A percentile compares a stretch with the other conserved stretches of the same genome.
Conservation (phyloP, 2,797 vertebrate species). For the Leptatherina wallacei region DNA sequence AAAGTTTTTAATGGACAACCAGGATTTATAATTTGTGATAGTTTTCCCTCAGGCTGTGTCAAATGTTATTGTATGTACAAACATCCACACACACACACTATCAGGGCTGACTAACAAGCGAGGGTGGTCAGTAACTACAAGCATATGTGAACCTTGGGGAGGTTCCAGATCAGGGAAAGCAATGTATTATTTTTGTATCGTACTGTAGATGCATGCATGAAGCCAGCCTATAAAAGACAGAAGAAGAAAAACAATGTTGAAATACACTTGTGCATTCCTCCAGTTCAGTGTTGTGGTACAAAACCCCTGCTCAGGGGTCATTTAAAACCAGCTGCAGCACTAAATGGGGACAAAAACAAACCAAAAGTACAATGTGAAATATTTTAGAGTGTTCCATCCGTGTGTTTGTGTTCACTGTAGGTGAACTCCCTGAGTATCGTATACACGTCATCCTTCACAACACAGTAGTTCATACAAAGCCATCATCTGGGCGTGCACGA, state of each 20-base stretch:
- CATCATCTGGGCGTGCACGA: neutral
- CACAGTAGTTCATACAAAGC: neutral
- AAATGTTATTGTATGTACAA: conserved; percentile 42
- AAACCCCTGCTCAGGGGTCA: conserved; percentile 51
- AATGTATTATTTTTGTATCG: conserved; percentile 52
- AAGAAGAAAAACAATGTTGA: conserved; percentile 20
- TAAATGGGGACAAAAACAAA: conserved; percentile 37
- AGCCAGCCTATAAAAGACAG: conserved; percentile 48
- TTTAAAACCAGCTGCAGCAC: conserved; percentile 44
- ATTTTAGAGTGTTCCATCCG: conserved; percentile 10
- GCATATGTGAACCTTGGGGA: conserved; percentile 71
- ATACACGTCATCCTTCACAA: neutral
- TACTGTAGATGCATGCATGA: conserved; percentile 41
- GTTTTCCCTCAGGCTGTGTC: conserved; percentile 34
- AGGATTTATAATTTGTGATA: conserved; percentile 28
- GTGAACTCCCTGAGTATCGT: conserved; percentile 18
- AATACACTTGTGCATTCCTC: conserved; percentile 59
- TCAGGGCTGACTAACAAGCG: conserved; percentile 24
- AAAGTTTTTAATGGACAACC: conserved; percentile 12
- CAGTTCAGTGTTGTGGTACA: conserved; percentile 47
- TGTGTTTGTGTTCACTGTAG: conserved; percentile 12
- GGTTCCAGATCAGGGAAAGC: conserved; percentile 68
- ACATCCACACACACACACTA: conserved; percentile 15
- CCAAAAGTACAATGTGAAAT: conserved; percentile 11
- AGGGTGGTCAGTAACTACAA: conserved; percentile 69